Evolutionary conservation across 37 sponge, comb jelly and placozoan species (phyloP), one percentile per base, ranked within the genome.

Genomic region (Sycon ciliatum): DNA sequence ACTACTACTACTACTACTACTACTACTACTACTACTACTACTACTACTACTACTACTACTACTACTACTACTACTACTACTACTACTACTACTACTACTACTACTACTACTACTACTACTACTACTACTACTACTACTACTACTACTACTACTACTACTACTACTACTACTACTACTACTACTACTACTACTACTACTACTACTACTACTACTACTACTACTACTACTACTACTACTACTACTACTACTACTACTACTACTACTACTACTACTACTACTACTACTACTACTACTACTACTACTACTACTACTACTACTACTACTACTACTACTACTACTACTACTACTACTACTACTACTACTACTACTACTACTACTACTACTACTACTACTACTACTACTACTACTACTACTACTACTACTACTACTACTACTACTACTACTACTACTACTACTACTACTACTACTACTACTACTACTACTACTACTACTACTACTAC

Each of bases 81-180:
- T 18, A 46, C 52, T 46, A 46, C 52, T 46, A 46, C 52, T 46
- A 46, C 52, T 46, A 46, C 52, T 46, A 46, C 52, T 46, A 46
- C 52, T 46, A 46, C 52, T 46, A 46, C 16, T 46, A 46, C 52
- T 46, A 46, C 52, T 46, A 46, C 52, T 46, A 46, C 52, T 46
- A 46, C 52, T 46, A 46, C 52, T 46, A 46, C 52, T 46, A 46
- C 52, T 46, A 46, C 52, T 46, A 46, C 52, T 46, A 46, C 52
- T 46, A 46, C 52, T 46, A 46, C 52, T 46, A 46, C 52, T 46
- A 46, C 52, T 46, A 46, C 52, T 46, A 46, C 52, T 46, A 46
- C 52, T 46, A 46, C 52, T 46, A 46, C 52, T 46, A 46, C 52
- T 46, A 46, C 52, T 46, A 46, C 52, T 46, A 46, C 52, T 46